phyloP scores from a whole-genome alignment of 2,113 vertebrate genomes.

The Piprites chloris region DNA sequence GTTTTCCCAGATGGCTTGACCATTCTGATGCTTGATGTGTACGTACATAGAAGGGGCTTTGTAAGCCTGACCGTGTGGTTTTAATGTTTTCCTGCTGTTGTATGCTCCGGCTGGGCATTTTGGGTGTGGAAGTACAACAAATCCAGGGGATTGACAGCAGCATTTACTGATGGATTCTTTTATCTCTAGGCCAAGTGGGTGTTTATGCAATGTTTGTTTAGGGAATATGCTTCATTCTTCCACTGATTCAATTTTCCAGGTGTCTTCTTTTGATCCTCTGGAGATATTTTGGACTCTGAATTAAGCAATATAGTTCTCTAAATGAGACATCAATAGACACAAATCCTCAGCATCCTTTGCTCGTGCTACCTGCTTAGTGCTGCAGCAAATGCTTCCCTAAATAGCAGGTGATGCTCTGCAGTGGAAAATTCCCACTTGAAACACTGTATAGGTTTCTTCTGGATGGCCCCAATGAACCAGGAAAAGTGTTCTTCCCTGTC shows the following conservation, averaged over 20 bases:
- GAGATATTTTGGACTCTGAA: neutral
- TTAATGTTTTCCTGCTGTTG: slow-evolving; percentile 74
- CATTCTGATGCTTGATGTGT: slow-evolving; percentile 53
- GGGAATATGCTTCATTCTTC: neutral
- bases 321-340: neutral
- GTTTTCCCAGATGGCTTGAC: slow-evolving; percentile 66
- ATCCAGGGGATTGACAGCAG: slow-evolving; percentile 26
- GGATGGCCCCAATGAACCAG: neutral
- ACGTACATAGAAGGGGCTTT: slow-evolving; percentile 66
- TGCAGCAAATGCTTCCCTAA: neutral
- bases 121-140: slow-evolving; percentile 48
- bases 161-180: slow-evolving; percentile 12
- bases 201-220: neutral
- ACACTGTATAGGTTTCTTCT: neutral
- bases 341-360: neutral
- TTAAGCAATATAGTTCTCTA: neutral
- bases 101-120: slow-evolving; percentile 43
- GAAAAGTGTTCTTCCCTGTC: neutral
- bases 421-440: neutral
- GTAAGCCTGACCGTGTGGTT: slow-evolving; percentile 9
- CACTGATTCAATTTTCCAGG: neutral
- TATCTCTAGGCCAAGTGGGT: neutral
- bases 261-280: neutral
- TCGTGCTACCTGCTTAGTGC: neutral
- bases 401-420: neutral